Evolutionary conservation across 64 coral and sea anemone species (phyloP), one percentile per base, ranked within the genome.

Genomic region (Montipora efflorescens): DNA sequence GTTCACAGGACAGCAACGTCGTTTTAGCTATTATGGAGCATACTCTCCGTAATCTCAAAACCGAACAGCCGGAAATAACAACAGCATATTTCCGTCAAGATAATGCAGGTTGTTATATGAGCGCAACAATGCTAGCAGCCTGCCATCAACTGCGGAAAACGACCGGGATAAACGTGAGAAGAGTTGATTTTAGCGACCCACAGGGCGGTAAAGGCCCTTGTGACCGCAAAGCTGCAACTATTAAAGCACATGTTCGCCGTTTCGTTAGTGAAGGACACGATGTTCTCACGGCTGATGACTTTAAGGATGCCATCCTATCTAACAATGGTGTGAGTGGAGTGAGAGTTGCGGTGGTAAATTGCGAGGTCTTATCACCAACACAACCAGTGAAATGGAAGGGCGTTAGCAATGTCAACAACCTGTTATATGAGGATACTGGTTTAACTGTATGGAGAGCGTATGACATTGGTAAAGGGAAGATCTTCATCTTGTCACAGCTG

Each of bases 371-470:
- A 25, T 25, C 25, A 25, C 25, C 25, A 25, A 25, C 25, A 25
- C 25, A 25, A 25, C 25, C 25, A 25, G 25, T 25, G 14, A 90
- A 84, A 74, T 79, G 83, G 59, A 28, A 59, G 12, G 88, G 88
- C 52, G 18, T 94, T 23, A 90, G 79, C 93, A 83, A 25, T 66
- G 9, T 90, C 28, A 90, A 84, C 70, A 94, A 94, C 79, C 59
- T 94, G 16, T 12, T 47, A 48, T 79, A 79, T 74, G 12, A 53
- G 16, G 69, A 83, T 25, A 23, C 58, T 71, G 36, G 49, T 8
- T n/a, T 94, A 7, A 89, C 93, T 76, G 80, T 76, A 6, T 85
- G 93, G 93, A 94, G 90, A 90, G 93, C 93, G 20, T 94, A 90
- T 59, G 44, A 77, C 46, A 78, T 94, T 15, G 87, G 87, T 48